Base-by-base conservation (phyloP, 2,113 vertebrate genomes). In the Antennarius striatus region DNA sequence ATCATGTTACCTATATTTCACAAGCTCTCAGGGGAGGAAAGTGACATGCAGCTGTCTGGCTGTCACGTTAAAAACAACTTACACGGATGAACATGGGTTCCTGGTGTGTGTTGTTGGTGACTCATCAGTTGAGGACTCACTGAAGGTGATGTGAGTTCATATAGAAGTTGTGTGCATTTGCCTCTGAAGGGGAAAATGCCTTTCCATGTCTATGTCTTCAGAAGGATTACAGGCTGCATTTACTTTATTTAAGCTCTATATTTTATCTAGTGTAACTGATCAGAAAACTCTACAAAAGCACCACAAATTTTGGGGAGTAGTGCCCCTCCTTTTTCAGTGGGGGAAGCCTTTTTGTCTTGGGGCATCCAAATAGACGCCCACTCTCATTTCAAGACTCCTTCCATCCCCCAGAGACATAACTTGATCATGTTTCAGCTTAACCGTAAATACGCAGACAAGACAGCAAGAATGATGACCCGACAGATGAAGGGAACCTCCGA, bases 361-460 rank as follows among this genome's bases (percentile, higher is more conserved):
- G 6, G 32, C 53, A 52, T 75, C 50, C 74, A 71, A 43, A 54
- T 42, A 11, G 46, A 55, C 11, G 1, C 10, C 58, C 49, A 48
- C 36, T 10, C 30, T 54, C 32, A 36, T 12, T 66, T 62, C 16
- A 77, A 43, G 67, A 59, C 71, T 36, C 73, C 62, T 39, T 51
- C 65, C 52, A 32, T 45, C 53, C 85, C 68, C 51, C 40, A 6
- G 68, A 74, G 78, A 72, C 61, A 17, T 55, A 51, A 16, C 50
- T 65, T 6, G 30, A 45, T 64, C 68, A 32, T 72, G 75, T 67
- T 49, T 77, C 75, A 76, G 73, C 62, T 73, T 90, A 91, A 89
- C 84, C 61, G 72, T 88, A 85, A 91, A 81, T 32, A 39, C 67
- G 65, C 57, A 54, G 70, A 84, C 80, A 67, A 75, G 83, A 77